phyloP scores from a whole-genome alignment of 2,797 vertebrate genomes.

The Cossypha heuglini region DNA sequence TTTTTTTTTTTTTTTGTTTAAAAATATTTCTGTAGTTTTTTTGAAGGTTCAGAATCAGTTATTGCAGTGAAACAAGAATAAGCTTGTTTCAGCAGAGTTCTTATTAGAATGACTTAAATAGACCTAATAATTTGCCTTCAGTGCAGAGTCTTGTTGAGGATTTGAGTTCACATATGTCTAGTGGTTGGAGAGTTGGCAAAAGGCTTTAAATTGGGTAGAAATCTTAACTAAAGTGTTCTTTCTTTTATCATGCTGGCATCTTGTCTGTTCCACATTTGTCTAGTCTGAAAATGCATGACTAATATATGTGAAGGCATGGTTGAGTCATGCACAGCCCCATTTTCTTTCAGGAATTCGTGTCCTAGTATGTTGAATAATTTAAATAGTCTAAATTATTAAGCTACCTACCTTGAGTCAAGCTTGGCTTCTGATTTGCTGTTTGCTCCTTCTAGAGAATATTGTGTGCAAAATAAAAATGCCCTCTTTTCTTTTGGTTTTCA shows the following conservation, averaged over 20 bases:
- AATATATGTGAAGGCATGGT: not conserved
- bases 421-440: not conserved
- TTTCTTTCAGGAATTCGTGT: not conserved
- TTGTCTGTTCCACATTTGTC: not conserved
- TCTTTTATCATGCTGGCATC: not conserved
- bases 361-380: not conserved
- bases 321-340: not conserved
- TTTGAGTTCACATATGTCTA: not conserved
- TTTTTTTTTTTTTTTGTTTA: not conserved
- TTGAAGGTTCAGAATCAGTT: not conserved
- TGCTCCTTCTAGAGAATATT: not conserved
- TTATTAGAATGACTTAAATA: not conserved
- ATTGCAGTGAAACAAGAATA: not conserved
- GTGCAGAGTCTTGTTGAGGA: not conserved
- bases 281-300: not conserved
- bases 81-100: not conserved
- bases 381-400: not conserved
- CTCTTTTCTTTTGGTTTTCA: not conserved
- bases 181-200: not conserved
- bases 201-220: not conserved
- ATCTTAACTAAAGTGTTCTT: not conserved
- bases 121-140: not conserved
- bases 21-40: not conserved
- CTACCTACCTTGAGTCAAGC: not conserved
- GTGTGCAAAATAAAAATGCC: not conserved